These are phyloP conservation scores for Chrysina gloriosa DNA, from an alignment of 2,888 invertebrate species.

Conservation along the genomic window DNA sequence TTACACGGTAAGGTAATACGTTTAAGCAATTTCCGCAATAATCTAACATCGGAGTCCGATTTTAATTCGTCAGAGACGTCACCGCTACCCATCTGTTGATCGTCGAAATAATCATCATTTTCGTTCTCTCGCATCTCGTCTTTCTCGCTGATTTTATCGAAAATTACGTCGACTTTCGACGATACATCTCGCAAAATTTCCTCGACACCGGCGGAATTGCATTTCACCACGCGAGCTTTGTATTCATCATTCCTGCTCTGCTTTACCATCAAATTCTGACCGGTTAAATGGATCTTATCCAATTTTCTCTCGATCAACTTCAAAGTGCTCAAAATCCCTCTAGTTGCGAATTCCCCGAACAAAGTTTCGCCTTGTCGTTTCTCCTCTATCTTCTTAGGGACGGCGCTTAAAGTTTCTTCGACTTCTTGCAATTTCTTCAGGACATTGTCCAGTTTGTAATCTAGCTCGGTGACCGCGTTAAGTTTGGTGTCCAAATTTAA, in stretches of 20 bases:
- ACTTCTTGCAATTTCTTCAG: conserved; percentile 53
- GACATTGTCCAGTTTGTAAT: conserved; percentile 63
- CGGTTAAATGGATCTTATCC: conserved; percentile 54
- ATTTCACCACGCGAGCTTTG: conserved; percentile 57
- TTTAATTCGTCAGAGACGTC: conserved; percentile 43
- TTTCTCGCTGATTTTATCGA: conserved; percentile 58
- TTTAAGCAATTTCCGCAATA: conserved; percentile 52
- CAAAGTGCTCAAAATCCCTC: conserved; percentile 62
- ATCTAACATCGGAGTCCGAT: conserved; percentile 47
- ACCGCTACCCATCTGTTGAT: conserved; percentile 48
- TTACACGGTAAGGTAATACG: conserved; percentile 55
- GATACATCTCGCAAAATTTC: conserved; percentile 62
- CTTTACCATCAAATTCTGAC: conserved; percentile 42
- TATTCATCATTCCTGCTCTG: conserved; percentile 49
- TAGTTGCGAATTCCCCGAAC: conserved; percentile 61
- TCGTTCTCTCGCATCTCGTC: conserved; percentile 53
- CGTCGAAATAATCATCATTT: conserved; percentile 51
- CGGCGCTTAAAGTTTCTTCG: conserved; percentile 53
- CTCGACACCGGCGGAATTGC: conserved; percentile 58
- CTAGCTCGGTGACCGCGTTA: conserved; percentile 59
- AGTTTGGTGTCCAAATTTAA: conserved; percentile 59
- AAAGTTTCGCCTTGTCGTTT: conserved; percentile 53
- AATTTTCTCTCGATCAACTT: conserved; percentile 62
- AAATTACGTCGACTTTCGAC: conserved; percentile 64
- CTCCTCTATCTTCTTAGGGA: conserved; percentile 52